These are phyloP conservation scores for Congeria kusceri DNA, from an alignment of 2,888 invertebrate genomes.

Conservation along the genomic window DNA sequence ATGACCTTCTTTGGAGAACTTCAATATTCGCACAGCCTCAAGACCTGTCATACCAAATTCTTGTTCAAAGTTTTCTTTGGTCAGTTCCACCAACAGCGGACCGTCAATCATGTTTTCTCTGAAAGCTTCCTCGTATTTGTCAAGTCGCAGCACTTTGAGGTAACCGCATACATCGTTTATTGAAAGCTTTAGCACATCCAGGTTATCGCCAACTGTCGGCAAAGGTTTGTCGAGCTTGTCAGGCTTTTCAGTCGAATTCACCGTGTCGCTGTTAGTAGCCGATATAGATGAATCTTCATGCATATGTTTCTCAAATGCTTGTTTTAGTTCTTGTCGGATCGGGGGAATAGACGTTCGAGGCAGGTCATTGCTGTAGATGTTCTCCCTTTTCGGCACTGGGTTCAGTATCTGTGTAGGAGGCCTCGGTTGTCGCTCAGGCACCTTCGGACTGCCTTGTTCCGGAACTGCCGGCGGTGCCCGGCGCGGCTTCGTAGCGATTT, in stretches of 20 bases:
- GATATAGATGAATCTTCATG: too few species aligned
- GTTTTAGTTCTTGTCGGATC: not conserved
- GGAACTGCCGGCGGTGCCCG: not conserved
- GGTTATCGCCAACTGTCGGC: not conserved
- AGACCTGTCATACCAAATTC: constrained; percentile 61
- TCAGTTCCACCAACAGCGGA: constrained; percentile 45
- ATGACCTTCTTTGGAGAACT: constrained; percentile 65
- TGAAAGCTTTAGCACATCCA: constrained; percentile 52
- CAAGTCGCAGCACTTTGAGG: constrained; percentile 60
- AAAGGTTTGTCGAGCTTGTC: not conserved
- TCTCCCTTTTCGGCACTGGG: not conserved
- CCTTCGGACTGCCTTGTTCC: not conserved
- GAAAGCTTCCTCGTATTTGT: constrained; percentile 57
- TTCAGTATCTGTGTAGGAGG: not conserved
- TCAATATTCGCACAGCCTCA: constrained; percentile 62
- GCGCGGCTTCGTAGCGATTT: not conserved
- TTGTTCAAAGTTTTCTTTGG: constrained; percentile 46
- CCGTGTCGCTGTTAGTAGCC: too few species aligned
- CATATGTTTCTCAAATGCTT: too few species aligned
- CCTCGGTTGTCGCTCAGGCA: not conserved
- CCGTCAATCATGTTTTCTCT: constrained; percentile 63
- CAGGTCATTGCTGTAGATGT: not conserved
- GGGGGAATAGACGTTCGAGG: not conserved
- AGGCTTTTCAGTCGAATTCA: too few species aligned
- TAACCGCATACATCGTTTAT: constrained; percentile 59